A percentile compares a stretch with the other conserved stretches of the same genome.
Evolutionary conservation across 2,888 invertebrate genomes (phyloP).

Genomic region (Stenolophus ochropezus): DNA sequence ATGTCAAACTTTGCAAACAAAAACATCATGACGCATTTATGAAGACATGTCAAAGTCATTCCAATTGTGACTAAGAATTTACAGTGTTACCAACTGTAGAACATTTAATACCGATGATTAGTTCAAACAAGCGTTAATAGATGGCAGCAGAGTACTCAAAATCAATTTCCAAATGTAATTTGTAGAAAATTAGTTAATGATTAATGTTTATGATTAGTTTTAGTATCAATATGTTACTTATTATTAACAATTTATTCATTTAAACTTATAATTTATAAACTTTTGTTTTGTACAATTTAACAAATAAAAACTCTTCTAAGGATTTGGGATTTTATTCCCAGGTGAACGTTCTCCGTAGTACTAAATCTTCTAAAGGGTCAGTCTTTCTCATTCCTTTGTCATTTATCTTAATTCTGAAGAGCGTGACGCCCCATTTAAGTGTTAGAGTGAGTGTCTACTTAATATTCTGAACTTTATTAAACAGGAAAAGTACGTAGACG

Average conservation of each 20-base stretch:
- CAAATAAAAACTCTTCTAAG: not conserved
- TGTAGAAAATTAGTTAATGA: no score
- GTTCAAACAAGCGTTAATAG: no score
- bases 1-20: slow-evolving; percentile 45
- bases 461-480: slow-evolving; percentile 38
- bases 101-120: no score
- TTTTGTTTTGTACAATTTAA: not conserved
- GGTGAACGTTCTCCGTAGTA: not conserved
- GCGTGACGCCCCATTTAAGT: not conserved
- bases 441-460: slow-evolving; percentile 6
- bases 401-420: slow-evolving; percentile 34
- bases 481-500: slow-evolving; percentile 20
- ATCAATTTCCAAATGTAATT: no score
- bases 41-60: slow-evolving; percentile 29
- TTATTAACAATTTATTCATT: no score
- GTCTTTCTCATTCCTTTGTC: not conserved
- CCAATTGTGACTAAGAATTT: not conserved
- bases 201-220: no score
- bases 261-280: no score
- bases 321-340: not conserved
- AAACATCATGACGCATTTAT: slow-evolving; percentile 50
- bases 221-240: no score
- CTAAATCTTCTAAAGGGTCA: slow-evolving; percentile 8
- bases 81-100: slow-evolving; percentile 26
- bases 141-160: no score